Evolutionary conservation across 2,888 invertebrate genomes (phyloP), one percentile per base, ranked within the genome.

Genomic region (Drosophila percnosoma): DNA sequence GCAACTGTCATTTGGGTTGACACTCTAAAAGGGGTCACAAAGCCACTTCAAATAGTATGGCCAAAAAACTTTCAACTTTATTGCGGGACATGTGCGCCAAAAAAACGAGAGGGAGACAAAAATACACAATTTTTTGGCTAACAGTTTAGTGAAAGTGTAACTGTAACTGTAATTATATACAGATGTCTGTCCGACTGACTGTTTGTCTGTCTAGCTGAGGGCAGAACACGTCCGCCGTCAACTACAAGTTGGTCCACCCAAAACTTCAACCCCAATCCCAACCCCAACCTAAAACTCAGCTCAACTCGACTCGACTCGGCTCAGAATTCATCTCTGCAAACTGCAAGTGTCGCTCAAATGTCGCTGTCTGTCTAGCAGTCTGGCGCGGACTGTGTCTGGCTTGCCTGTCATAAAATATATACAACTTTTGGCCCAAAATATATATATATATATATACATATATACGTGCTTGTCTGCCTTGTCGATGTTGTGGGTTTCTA

Each of bases 331-430:
- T 62, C 70, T 61, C 68, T 62, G 59, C 55, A 78, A 80, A 78
- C 88, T 85, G 85, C 88, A 88, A 88, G 80, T 90, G 85, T 90
- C 85, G 90, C 90, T 85, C 85, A 85, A 90, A 88, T 80, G 80
- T 80, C 68, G 71, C 64, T 78, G 38, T 21, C 42, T 60, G 68
- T 53, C 72, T 63, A 38, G n/a, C 51, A 21, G 31, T 55, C 51
- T 40, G 62, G 49, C 40, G 15, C 38, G 4, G 51, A 60, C 73
- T 61, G 33, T 38, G 69, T 83, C 73, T 73, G 69, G 52, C 64
- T 66, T 73, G 83, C 57, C 81, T 83, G 84, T 87, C 87, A 87
- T 87, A 87, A 87, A 87, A 90, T 90, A 87, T 84, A 81, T 77
- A 83, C 87, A 87, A 87, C 81, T 89, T 87, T 84, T 84, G 64